Evolutionary conservation across 2,113 vertebrate species (phyloP).

Genomic region (Stictonetta naevosa): DNA sequence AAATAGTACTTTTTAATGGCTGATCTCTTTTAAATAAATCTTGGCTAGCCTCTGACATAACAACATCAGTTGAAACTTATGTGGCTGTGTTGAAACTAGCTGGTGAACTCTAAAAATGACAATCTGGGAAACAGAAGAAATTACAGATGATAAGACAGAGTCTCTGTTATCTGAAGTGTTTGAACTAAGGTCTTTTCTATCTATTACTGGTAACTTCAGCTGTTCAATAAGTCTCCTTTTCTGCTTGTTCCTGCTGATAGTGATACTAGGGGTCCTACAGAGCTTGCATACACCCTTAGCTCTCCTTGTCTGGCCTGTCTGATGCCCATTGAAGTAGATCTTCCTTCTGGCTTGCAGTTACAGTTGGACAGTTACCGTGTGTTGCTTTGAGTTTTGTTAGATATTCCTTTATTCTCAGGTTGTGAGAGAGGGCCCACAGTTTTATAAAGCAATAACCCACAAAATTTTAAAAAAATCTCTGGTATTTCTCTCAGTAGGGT

Average conservation of each 20-base stretch:
- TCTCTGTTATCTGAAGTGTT: not conserved
- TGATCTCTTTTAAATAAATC: slow-evolving; percentile 4
- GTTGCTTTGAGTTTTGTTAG: not conserved
- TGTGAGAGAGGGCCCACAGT: not conserved
- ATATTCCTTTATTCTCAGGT: not conserved
- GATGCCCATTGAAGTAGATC: not conserved
- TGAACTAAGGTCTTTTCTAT: not conserved
- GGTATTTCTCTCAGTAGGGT: not conserved
- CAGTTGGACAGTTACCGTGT: not conserved
- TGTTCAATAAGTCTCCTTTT: not conserved
- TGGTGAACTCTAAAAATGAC: not conserved
- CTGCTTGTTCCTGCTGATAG: not conserved
- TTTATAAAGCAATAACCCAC: not conserved
- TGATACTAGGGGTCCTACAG: not conserved
- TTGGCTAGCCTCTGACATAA: not conserved
- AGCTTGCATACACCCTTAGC: not conserved
- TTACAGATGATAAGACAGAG: not conserved
- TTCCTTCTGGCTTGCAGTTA: not conserved
- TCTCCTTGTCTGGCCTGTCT: not conserved
- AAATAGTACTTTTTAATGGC: slow-evolving; percentile 18
- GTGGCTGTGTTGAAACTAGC: not conserved
- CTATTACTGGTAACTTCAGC: not conserved
- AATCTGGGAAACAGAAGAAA: not conserved
- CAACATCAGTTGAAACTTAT: accelerated
- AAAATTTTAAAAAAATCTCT: not conserved